Evolutionary conservation across 2,888 invertebrate genomes (phyloP).

Genomic region (Dryobota labecula): DNA sequence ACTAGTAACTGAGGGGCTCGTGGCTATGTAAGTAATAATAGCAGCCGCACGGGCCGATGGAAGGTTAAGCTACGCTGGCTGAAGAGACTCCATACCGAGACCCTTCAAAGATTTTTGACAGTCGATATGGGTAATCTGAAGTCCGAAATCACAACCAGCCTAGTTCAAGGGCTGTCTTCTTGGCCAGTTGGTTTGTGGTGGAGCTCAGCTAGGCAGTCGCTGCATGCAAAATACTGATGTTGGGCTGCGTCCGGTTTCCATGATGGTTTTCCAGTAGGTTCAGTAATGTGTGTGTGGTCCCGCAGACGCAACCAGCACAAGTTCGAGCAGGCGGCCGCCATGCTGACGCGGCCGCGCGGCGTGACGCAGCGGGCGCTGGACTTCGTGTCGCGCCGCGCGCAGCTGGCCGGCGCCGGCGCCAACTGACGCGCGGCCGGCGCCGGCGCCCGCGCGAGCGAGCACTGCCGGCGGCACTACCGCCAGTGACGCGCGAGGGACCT

Average conservation of each 20-base stretch:
- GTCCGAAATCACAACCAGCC: too few species aligned
- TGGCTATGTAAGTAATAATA: too few species aligned
- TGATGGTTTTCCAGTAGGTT: neutral
- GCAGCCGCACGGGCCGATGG: neutral
- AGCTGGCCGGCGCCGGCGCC: slow-evolving; percentile 71
- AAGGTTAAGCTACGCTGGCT: neutral
- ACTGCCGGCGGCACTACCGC: neutral
- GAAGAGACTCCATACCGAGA: neutral
- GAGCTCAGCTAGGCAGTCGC: too few species aligned
- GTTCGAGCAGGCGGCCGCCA: slow-evolving; percentile 91
- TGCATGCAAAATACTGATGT: neutral
- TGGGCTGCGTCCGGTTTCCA: too few species aligned
- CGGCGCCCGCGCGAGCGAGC: neutral
- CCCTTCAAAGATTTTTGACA: neutral
- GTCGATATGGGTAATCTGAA: too few species aligned
- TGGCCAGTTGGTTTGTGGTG: too few species aligned
- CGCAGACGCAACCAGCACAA: slow-evolving; percentile 94
- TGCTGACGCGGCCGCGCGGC: slow-evolving; percentile 73
- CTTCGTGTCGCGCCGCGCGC: slow-evolving; percentile 69
- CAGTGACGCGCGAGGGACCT: too few species aligned
- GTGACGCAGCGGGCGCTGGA: slow-evolving; percentile 74
- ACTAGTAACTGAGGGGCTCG: neutral
- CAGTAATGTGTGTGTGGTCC: neutral
- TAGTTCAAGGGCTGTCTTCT: too few species aligned
- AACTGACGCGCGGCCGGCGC: slow-evolving; percentile 22